Evolutionary conservation across 2,797 vertebrate species (phyloP), one percentile per base, ranked within the genome.

Genomic region (Okamejei kenojei): DNA sequence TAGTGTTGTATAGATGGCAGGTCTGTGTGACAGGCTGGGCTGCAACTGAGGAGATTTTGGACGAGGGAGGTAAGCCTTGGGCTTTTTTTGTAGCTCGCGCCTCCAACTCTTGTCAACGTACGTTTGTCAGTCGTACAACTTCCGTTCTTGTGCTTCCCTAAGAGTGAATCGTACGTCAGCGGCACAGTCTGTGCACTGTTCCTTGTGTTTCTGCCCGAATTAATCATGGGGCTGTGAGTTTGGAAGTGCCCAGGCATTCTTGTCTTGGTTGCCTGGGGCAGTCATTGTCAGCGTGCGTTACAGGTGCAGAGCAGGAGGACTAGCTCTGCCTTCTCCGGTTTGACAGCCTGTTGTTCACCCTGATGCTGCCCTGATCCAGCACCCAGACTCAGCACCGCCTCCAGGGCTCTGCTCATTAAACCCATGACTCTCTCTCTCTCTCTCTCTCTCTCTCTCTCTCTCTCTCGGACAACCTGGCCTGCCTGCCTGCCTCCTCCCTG

Each of bases 51-150:
- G 5, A 74, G 19, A 73, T 71, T 90, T 35, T 73, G 68, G 68
- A 32, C 29, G 68, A 74, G 71, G 35, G 9, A 45, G 35, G 68
- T 76, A 76, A 92, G 71, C 71, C 90, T 58, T 54, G 35, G 90
- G 90, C 90, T 29, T 21, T 76, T 92, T 76, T 92, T 54, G 2
- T 4, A 63, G 86, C 61, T 45, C 26, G 38, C 29, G 78, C 32
- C 63, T 93, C 45, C 71, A 54, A 93, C 61, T 74, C 68, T 26
- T 13, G 35, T 90, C 54, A 65, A 17, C 0, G 0, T 79, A 1
- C 58, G 76, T 90, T 93, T 94, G 93, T 93, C 80, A 86, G 35
- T 74, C 5, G 0, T 93, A 29, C 94, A 54, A 54, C 93, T 81
- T 86, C 93, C 19, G 80, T 38, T 9, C 35, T 35, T 32, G 38